These are phyloP conservation scores for Pollenia angustigena DNA, from an alignment of 2,888 invertebrate species.

Conservation along the genomic window DNA sequence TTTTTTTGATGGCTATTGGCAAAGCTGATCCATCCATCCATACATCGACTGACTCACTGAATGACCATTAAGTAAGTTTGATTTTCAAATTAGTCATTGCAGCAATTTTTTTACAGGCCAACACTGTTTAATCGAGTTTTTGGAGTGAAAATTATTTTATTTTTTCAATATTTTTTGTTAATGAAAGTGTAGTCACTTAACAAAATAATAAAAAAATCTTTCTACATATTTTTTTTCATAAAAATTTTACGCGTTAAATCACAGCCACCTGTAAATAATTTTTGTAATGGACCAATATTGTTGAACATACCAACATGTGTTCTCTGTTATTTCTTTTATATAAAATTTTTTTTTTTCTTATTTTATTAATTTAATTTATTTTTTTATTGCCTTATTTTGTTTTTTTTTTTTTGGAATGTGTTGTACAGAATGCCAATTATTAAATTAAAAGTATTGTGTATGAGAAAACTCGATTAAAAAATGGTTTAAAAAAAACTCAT, in stretches of 20 bases:
- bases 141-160: background rate
- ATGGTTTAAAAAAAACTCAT: constrained; percentile 8
- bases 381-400: constrained; percentile 46
- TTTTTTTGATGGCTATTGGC: constrained; percentile 14
- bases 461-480: constrained; percentile 50
- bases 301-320: constrained; percentile 69
- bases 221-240: background rate
- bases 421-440: constrained; percentile 68
- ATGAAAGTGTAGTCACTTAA: background rate
- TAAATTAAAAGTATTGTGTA: constrained; percentile 55
- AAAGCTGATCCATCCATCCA: background rate
- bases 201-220: background rate
- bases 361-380: constrained; percentile 60
- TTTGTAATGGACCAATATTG: constrained; percentile 64
- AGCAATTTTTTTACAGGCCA: constrained; percentile 5
- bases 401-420: constrained; percentile 38
- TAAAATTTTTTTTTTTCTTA: constrained; percentile 9
- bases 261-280: constrained; percentile 49
- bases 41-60: constrained; percentile 18
- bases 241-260: background rate
- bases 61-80: constrained; percentile 1
- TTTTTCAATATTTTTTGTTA: background rate
- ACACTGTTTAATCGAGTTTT: background rate
- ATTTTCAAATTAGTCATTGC: constrained; percentile 8
- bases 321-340: constrained; percentile 37